A percentile compares a stretch with the other conserved stretches of the same genome.
These are phyloP conservation scores for Rhagonycha fulva DNA, from an alignment of 2,888 invertebrate genomes.

Conservation along the genomic window DNA sequence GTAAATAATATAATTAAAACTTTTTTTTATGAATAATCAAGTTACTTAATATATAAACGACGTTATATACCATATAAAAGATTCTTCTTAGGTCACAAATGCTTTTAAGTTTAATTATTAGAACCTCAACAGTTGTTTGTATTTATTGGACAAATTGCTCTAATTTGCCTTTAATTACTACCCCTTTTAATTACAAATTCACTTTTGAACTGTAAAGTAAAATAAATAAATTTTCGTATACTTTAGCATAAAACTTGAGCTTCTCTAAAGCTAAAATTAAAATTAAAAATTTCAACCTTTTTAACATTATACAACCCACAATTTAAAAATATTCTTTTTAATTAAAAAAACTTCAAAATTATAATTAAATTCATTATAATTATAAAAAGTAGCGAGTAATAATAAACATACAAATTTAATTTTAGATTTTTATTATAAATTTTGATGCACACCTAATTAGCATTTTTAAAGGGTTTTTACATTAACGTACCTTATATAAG, in stretches of 20 bases:
- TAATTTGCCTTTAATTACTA: not conserved
- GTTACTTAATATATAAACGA: no score
- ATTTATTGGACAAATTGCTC: not conserved
- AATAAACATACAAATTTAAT: no score
- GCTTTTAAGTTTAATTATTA: not conserved
- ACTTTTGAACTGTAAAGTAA: not conserved
- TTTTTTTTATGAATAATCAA: not conserved
- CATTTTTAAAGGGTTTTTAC: no score
- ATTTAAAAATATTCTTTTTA: no score
- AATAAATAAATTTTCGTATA: not conserved
- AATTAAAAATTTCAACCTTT: not conserved
- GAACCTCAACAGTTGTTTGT: not conserved
- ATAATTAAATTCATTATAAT: no score
- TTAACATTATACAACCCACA: no score
- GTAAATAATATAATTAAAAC: not conserved
- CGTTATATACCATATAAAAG: not conserved
- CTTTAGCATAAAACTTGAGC: not conserved
- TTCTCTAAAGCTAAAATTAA: not conserved
- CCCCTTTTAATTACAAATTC: not conserved
- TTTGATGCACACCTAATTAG: no score
- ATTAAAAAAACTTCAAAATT: no score
- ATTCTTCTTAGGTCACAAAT: not conserved
- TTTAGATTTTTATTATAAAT: no score
- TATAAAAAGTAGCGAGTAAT: no score
- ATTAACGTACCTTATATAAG: no score